phyloP scores from a whole-genome alignment of 1,140 invertebrate species.

The roundworm (Caenorhabditis elegans) region WBcel235 BX284602.5:8324001-8324500 shows the following conservation, averaged over 20 bases:
- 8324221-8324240: conserved; percentile 49
- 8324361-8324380: conserved; percentile 63
- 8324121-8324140: conserved; percentile 61
- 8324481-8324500: background rate
- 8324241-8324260: conserved; percentile 56
- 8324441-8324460: conserved; percentile 61
- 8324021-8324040: conserved; percentile 60
- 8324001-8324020: conserved; percentile 36
- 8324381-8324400: conserved; percentile 54
- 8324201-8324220: conserved; percentile 54
- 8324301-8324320: conserved; percentile 65
- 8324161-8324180: conserved; percentile 53
- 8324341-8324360: conserved; percentile 55
- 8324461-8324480: conserved; percentile 49
- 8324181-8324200: too few relatives aligned
- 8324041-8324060: conserved; percentile 55
- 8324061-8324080: conserved; percentile 57
- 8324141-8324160: conserved; percentile 61
- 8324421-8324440: conserved; percentile 61
- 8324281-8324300: conserved; percentile 59
- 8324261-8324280: conserved; percentile 58
- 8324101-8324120: conserved; percentile 60
- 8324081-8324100: conserved; percentile 63
- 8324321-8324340: conserved; percentile 57
- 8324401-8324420: conserved; percentile 55